Base-by-base conservation (phyloP, 2,113 vertebrate genomes). In the Scomber japonicus region DNA sequence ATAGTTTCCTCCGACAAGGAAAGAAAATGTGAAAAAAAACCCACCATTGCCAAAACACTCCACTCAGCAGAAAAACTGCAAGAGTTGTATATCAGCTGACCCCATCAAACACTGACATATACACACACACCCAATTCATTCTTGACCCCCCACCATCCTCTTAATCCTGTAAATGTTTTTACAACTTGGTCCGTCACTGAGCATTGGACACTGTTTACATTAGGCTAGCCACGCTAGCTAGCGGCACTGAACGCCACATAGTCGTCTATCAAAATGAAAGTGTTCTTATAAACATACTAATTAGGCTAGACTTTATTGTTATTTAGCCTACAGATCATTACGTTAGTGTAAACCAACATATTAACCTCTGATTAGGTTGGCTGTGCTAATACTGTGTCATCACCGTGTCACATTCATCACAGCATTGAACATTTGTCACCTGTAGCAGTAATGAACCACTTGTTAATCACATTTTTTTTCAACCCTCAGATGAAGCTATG, bases 151-250 rank as follows among this genome's bases (percentile, higher is more conserved):
- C 64, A 69, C 64, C 68, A 71, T 85, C 56, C 54, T 80, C 75
- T 79, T 91, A 87, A 91, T 96, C 96, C 95, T 92, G 93, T 96
- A 95, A 96, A 95, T 95, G 90, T 93, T 88, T 76, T 93, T 73
- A 94, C 95, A 94, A 92, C 93, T 91, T 87, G 84, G 91, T 90
- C 89, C 82, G 90, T 94, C 94, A 91, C 91, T 87, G 94, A 94
- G 93, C 83, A 77, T 89, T 61, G 65, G 83, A 65, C 91, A 78
- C 89, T 65, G 93, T 94, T 81, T 93, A 93, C 89, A 87, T 83
- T 88, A 92, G 74, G 75, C 70, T 84, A 70, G 61, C 67, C 65
- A 50, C 76, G 88, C 81, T 86, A 91, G 89, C 83, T 88, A 80
- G 89, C 70, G 68, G 87, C 87, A 55, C 70, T 83, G 83, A 88